Evolutionary conservation across 2,888 invertebrate species (phyloP), one percentile per base, ranked within the genome.

Genomic region (Bellardia bayeri): DNA sequence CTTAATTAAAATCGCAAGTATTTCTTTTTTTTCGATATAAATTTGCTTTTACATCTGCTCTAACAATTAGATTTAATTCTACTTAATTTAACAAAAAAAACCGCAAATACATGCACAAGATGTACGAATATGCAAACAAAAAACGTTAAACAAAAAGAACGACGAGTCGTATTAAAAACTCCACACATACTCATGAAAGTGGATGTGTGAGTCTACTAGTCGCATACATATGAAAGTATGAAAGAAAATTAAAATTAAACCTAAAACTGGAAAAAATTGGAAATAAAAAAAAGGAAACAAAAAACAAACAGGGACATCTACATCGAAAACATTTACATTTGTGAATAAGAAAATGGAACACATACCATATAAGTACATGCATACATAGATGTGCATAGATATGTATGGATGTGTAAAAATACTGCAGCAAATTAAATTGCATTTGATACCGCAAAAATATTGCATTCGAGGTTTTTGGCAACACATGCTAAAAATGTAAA

Each of bases 381-480:
- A 56, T 16, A 8, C 11, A 63, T 51, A 3, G 0, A 63, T 58
- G 33, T 61, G 14, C 8, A 45, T 16, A 14, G 45, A 30, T 33
- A 23, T 45, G 8, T 13, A 6, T 75, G 66, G 37, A 13, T 51
- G 72, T 56, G 11, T 79, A 51, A 63, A 84, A 84, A 42, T 87
- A 84, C 87, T 87, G 87, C 84, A 87, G 81, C 87, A 87, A 82
- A 87, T 87, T 87, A 87, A 87, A 87, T 87, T 84, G 87, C 78
- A 84, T 84, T 87, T 87, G 76, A 84, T 84, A 87, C 87, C 87
- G 84, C 87, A 87, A 87, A 87, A 87, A 87, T 87, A 87, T 87
- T 84, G 87, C 84, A 81, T 84, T 87, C 84, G 87, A 87, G 87
- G 87, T 87, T 87, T 87, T 87, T 84, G 87, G 87, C 87, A 87